These are phyloP conservation scores for Standfussiana lucernea DNA, from an alignment of 2,888 invertebrate species.

Conservation along the genomic window DNA sequence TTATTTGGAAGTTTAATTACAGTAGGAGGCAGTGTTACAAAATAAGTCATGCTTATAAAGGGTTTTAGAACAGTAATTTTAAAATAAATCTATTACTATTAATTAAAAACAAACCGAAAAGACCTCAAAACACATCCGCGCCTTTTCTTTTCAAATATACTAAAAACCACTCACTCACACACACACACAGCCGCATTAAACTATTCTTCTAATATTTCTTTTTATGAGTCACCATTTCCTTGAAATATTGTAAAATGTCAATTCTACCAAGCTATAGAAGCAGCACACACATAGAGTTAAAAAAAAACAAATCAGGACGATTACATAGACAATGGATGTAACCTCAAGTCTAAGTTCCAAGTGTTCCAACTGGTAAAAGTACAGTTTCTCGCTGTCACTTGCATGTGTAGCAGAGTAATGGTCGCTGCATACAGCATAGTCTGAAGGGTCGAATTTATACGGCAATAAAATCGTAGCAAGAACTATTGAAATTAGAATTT, in stretches of 20 bases:
- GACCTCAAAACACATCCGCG: too few relatives aligned
- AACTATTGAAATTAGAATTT: conserved; percentile 51
- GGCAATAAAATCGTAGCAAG: conserved; percentile 39
- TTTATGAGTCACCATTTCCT: neutral
- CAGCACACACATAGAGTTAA: neutral
- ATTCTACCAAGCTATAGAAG: neutral
- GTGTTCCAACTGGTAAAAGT: neutral
- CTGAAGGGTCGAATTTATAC: conserved; percentile 46
- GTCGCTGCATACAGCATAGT: conserved; percentile 14
- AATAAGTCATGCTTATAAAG: too few relatives aligned
- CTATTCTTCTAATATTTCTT: too few relatives aligned
- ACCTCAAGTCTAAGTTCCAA: conserved; percentile 10
- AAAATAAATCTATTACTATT: too few relatives aligned
- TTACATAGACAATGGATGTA: neutral
- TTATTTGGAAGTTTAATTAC: too few relatives aligned
- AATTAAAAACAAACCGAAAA: too few relatives aligned
- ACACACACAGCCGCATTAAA: too few relatives aligned
- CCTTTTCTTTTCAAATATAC: too few relatives aligned
- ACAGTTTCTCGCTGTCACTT: conserved; percentile 28
- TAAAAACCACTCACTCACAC: too few relatives aligned
- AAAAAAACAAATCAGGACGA: conserved; percentile 2
- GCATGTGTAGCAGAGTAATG: conserved; percentile 28
- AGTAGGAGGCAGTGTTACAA: too few relatives aligned
- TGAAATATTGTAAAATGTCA: neutral
- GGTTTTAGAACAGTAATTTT: too few relatives aligned